Conservation (phyloP, 2,113 vertebrate species). For the Ailuropoda melanoleuca region DNA sequence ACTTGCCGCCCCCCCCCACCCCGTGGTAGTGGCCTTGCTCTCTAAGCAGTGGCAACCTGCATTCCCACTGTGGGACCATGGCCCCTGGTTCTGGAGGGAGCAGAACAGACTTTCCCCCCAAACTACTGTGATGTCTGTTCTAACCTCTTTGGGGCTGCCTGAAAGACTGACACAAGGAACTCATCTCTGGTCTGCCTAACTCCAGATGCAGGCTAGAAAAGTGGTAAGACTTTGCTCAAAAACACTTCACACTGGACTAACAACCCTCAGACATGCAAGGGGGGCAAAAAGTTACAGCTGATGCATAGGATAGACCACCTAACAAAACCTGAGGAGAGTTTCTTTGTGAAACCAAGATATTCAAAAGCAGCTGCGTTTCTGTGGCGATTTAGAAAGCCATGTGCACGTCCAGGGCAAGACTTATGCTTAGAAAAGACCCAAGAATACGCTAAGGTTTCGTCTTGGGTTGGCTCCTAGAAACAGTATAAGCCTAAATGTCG, state of each 20-base stretch:
- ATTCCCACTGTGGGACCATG: neutral
- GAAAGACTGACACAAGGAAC: neutral
- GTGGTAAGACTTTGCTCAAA: neutral
- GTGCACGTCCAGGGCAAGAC: neutral
- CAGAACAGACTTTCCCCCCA: neutral
- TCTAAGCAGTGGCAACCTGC: neutral
- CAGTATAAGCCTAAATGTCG: neutral
- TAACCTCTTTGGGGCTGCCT: neutral
- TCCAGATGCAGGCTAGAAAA: neutral
- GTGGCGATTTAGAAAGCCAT: neutral
- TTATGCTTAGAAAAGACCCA: neutral
- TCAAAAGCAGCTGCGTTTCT: neutral
- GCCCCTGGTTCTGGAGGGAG: neutral
- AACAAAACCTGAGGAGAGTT: neutral
- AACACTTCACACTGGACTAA: neutral
- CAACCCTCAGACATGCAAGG: neutral
- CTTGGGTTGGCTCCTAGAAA: neutral
- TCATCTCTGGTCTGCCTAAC: neutral
- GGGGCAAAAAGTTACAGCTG: neutral
- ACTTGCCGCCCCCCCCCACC: neutral
- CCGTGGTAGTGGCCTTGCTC: neutral
- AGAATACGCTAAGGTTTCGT: neutral
- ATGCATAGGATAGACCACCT: neutral
- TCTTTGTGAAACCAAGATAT: neutral
- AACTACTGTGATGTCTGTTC: neutral